These are phyloP conservation scores for Tyto alba DNA, from an alignment of 2,113 vertebrate species.

Conservation along the genomic window DNA sequence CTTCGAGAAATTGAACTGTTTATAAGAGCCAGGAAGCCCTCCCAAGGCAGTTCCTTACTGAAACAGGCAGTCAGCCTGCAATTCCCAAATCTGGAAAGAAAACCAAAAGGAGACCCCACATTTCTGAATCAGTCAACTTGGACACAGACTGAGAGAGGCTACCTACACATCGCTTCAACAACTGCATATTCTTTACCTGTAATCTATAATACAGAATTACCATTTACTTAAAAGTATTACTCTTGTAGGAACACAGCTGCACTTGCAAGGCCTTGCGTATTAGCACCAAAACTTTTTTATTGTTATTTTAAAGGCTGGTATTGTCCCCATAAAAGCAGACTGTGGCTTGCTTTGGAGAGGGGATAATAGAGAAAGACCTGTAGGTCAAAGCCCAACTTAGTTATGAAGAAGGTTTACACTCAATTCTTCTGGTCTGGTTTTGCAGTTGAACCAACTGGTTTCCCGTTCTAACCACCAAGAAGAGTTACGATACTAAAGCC, in stretches of 20 bases:
- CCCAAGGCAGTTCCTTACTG: fast-evolving
- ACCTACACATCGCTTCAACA: neutral
- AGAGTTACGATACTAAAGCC: fast-evolving
- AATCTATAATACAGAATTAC: neutral
- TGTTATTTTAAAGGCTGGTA: neutral
- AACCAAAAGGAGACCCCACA: neutral
- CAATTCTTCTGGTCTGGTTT: neutral
- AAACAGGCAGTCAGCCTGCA: neutral
- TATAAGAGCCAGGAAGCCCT: neutral
- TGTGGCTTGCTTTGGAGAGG: neutral
- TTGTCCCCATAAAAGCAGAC: neutral
- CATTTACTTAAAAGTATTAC: neutral
- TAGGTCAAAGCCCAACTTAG: neutral
- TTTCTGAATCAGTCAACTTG: neutral
- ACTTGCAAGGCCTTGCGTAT: neutral
- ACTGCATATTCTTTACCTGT: neutral
- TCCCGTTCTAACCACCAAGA: neutral
- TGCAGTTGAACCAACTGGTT: neutral
- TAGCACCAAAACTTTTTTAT: neutral
- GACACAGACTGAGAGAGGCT: neutral
- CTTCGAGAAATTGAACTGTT: neutral
- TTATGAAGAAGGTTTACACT: neutral
- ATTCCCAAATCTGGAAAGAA: neutral
- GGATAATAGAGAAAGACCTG: neutral
- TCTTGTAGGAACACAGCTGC: neutral